These are phyloP conservation scores for Notodonta ziczac DNA, from an alignment of 2,888 invertebrate genomes.

Conservation along the genomic window DNA sequence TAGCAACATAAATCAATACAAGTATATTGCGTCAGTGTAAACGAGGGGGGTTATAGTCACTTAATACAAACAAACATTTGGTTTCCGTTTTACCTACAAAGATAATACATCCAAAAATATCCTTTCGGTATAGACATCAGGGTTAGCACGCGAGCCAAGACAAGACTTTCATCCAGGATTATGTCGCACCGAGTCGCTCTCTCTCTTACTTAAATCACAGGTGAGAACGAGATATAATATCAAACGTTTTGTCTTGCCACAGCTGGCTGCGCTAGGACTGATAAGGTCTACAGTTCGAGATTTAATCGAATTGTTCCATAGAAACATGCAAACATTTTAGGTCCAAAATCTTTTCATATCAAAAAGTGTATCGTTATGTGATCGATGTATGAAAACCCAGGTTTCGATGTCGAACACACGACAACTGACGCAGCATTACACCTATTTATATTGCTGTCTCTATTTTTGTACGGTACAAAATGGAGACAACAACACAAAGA, in stretches of 20 bases:
- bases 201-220: too few relatives aligned
- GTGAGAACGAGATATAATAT: too few relatives aligned
- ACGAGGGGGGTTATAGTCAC: slow-evolving; percentile 40
- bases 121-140: too few relatives aligned
- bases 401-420: slow-evolving; percentile 40
- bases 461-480: too few relatives aligned
- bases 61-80: slow-evolving; percentile 69
- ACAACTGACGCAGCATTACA: slow-evolving; percentile 6
- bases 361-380: slow-evolving; percentile 20
- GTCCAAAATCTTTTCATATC: slow-evolving; percentile 40
- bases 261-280: too few relatives aligned
- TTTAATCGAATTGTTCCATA: slow-evolving; percentile 25
- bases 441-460: too few relatives aligned
- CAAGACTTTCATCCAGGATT: background rate
- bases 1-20: too few relatives aligned
- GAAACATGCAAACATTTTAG: slow-evolving; percentile 56
- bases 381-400: slow-evolving; percentile 19
- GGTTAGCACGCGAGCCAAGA: too few relatives aligned
- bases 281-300: slow-evolving; percentile 7
- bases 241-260: too few relatives aligned
- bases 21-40: too few relatives aligned
- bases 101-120: slow-evolving; percentile 65
- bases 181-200: slow-evolving; percentile 12
- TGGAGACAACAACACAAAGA: too few relatives aligned
- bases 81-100: slow-evolving; percentile 72